A percentile compares a stretch with the other conserved stretches of the same genome.
Conservation (phyloP, 1,140 invertebrate species). For the Helicoverpa zea region DNA sequence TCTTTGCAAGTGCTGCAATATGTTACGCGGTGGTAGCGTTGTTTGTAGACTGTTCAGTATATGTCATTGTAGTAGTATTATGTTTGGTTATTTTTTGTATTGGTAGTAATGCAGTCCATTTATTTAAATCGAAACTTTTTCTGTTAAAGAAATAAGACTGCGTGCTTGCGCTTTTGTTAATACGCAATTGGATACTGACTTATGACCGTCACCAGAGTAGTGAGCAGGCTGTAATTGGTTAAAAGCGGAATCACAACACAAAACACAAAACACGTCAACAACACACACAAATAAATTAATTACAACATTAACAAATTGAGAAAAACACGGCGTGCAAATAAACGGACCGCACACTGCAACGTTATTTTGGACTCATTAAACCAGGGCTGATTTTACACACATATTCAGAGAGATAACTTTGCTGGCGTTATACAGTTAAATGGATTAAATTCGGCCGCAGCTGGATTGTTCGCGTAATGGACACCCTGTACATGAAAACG, state of each 20-base stretch:
- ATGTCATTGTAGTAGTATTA: too few relatives aligned
- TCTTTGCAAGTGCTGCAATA: conserved; percentile 32
- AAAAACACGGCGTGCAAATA: conserved; percentile 52
- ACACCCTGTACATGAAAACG: conserved; percentile 63
- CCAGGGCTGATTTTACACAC: conserved; percentile 64
- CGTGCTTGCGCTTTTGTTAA: too few relatives aligned
- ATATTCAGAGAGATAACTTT: conserved; percentile 68
- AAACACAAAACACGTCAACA: conserved; percentile 24
- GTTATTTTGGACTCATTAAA: conserved; percentile 73
- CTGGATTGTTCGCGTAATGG: conserved; percentile 67
- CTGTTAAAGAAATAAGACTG: too few relatives aligned
- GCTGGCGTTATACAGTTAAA: conserved; percentile 69
- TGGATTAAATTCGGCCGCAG: conserved; percentile 73
- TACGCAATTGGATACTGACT: too few relatives aligned
- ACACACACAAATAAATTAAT: conserved; percentile 58
- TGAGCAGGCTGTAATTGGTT: too few relatives aligned
- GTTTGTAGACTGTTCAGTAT: not conserved
- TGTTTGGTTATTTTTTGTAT: too few relatives aligned
- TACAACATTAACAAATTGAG: conserved; percentile 54
- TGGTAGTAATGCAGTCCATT: too few relatives aligned
- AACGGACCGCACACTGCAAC: conserved; percentile 57
- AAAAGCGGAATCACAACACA: not conserved
- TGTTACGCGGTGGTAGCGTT: not conserved
- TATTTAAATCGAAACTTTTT: too few relatives aligned
- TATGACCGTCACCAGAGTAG: too few relatives aligned